Evolutionary conservation across 2,797 vertebrate species (phyloP).

Genomic region (Sternarchorhynchus goeldii): DNA sequence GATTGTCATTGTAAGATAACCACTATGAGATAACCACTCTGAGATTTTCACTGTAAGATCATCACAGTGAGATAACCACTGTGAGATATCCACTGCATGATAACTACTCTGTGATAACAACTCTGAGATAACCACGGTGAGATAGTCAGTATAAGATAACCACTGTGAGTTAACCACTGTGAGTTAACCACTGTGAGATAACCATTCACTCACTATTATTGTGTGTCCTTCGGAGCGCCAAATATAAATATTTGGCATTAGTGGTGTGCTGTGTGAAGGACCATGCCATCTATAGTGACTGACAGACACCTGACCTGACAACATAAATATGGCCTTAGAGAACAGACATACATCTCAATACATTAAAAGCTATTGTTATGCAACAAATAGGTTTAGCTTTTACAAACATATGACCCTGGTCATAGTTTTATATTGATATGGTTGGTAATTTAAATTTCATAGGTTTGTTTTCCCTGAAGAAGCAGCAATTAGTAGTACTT

Average conservation of each 20-base stretch:
- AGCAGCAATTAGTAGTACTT: too few relatives aligned
- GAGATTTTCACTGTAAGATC: constrained; percentile 58
- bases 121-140: too few relatives aligned
- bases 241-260: constrained; percentile 62
- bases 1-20: constrained; percentile 61
- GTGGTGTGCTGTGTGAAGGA: too few relatives aligned
- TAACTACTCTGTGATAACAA: constrained; percentile 51
- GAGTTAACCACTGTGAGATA: constrained; percentile 58
- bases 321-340: not conserved
- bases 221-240: constrained; percentile 56
- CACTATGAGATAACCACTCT: not conserved
- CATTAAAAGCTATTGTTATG: not conserved
- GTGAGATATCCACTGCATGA: constrained; percentile 48
- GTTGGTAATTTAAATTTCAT: too few relatives aligned
- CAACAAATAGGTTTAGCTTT: not conserved
- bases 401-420: not conserved
- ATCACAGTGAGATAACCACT: constrained; percentile 29
- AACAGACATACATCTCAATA: not conserved
- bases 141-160: constrained; percentile 61
- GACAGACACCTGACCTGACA: constrained; percentile 57
- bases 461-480: too few relatives aligned
- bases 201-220: constrained; percentile 52
- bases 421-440: not conserved
- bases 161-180: not conserved
- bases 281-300: constrained; percentile 49